These are phyloP conservation scores for Lophura nycthemera DNA, from an alignment of 2,113 vertebrate species.

Conservation along the genomic window DNA sequence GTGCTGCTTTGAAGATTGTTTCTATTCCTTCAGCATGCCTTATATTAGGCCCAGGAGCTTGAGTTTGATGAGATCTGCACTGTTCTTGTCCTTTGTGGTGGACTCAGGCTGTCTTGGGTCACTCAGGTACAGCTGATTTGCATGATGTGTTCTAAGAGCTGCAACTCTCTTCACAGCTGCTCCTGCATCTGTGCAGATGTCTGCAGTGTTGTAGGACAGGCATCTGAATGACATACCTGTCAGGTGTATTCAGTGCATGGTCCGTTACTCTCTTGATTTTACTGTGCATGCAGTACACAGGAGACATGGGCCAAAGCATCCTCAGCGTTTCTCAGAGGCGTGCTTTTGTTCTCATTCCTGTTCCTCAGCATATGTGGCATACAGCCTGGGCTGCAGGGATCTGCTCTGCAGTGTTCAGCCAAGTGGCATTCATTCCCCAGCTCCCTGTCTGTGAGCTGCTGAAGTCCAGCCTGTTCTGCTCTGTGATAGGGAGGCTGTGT, in stretches of 20 bases:
- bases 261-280: background rate
- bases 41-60: rapidly evolving
- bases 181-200: background rate
- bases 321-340: too few species aligned
- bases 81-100: rapidly evolving
- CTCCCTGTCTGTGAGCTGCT: background rate
- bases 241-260: background rate
- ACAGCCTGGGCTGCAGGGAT: background rate
- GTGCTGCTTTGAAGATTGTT: background rate
- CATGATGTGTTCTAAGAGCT: rapidly evolving
- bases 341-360: background rate
- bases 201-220: background rate
- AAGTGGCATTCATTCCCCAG: background rate
- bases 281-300: rapidly evolving
- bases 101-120: rapidly evolving
- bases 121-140: rapidly evolving
- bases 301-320: rapidly evolving
- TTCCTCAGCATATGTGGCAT: too few species aligned
- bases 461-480: background rate
- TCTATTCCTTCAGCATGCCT: background rate
- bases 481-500: too few species aligned
- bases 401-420: rapidly evolving
- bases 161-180: background rate
- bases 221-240: rapidly evolving
- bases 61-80: background rate